Evolutionary conservation across 2,888 invertebrate genomes (phyloP).

Genomic region (Pediacus dermestoides): DNA sequence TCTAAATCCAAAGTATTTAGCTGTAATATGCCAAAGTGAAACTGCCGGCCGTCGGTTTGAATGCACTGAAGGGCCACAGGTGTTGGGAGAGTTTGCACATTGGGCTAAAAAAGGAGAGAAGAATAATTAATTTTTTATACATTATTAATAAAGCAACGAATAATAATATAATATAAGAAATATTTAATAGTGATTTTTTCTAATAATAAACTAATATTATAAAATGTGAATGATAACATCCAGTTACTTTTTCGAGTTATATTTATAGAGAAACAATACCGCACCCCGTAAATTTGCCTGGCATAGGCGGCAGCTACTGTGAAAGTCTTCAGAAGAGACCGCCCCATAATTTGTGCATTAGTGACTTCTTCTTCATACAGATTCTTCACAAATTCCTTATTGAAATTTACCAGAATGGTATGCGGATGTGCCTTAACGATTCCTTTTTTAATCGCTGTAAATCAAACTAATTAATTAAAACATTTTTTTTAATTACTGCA

Average conservation of each 20-base stretch:
- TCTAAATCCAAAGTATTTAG: constrained; percentile 73
- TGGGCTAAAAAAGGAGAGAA: constrained; percentile 7
- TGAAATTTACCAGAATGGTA: constrained; percentile 72
- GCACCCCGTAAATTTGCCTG: constrained; percentile 69
- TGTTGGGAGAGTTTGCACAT: constrained; percentile 56
- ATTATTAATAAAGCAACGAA: constrained; percentile 7
- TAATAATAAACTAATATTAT: too few relatives aligned
- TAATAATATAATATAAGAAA: neutral
- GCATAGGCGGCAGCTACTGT: constrained; percentile 75
- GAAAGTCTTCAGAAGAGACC: constrained; percentile 71
- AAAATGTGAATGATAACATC: too few relatives aligned
- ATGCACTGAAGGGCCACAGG: constrained; percentile 81
- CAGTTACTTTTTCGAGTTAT: too few relatives aligned
- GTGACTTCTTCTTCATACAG: constrained; percentile 66
- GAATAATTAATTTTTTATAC: constrained; percentile 10
- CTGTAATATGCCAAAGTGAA: constrained; percentile 81
- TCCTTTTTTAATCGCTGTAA: constrained; percentile 54
- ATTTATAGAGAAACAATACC: too few relatives aligned
- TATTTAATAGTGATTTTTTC: neutral
- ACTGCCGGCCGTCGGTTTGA: constrained; percentile 72
- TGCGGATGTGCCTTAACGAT: constrained; percentile 63
- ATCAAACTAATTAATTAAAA: constrained; percentile 6
- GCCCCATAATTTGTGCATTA: constrained; percentile 63
- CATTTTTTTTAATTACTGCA: too few relatives aligned
- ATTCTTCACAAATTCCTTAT: constrained; percentile 63